A percentile compares a stretch with the other conserved stretches of the same genome.
These are phyloP conservation scores for Mustela lutreola DNA, from an alignment of 2,113 vertebrate genomes.

Conservation along the genomic window DNA sequence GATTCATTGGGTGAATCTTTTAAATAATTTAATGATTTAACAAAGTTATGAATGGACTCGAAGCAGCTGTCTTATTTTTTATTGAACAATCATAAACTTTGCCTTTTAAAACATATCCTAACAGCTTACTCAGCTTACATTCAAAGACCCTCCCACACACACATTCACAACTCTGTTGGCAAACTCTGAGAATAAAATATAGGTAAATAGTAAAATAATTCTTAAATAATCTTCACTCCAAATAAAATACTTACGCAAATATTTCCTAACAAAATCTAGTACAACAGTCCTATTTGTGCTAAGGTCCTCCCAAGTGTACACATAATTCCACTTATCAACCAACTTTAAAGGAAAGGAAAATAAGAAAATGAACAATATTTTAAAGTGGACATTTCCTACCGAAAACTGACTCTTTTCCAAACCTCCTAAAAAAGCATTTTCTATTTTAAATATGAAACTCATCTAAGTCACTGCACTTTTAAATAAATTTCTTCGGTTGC, in stretches of 20 bases:
- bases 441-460: constrained; percentile 40
- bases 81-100: constrained; percentile 85
- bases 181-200: constrained; percentile 78
- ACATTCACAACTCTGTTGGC: constrained; percentile 75
- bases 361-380: neutral
- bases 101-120: constrained; percentile 77
- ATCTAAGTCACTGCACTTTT: neutral
- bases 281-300: neutral
- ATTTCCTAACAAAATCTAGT: constrained; percentile 45
- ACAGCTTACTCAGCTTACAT: constrained; percentile 80
- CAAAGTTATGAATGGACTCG: neutral
- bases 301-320: neutral
- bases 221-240: constrained; percentile 83
- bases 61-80: constrained; percentile 68
- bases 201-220: constrained; percentile 80
- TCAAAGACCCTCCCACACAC: constrained; percentile 70
- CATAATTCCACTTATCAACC: neutral
- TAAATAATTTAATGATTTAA: neutral
- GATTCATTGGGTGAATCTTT: neutral
- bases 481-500: constrained; percentile 18
- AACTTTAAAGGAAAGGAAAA: constrained; percentile 29
- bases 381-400: neutral
- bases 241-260: constrained; percentile 76
- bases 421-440: neutral
- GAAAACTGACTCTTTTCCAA: neutral